phyloP scores from a whole-genome alignment of 2,888 invertebrate species.

The Apamea monoglypha region DNA sequence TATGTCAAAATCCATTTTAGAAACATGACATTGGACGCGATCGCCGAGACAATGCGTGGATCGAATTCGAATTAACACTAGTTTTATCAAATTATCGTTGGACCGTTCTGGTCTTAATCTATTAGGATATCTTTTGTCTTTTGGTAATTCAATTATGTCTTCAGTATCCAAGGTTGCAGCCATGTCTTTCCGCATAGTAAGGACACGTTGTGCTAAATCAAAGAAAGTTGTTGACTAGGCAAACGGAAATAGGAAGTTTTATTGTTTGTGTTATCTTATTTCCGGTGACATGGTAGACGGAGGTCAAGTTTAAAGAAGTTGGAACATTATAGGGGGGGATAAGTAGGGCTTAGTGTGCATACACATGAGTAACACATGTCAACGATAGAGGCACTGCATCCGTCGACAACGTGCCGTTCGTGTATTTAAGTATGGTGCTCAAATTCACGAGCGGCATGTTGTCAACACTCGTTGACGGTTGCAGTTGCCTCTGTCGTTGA shows the following conservation, averaged over 20 bases:
- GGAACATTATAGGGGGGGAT: slow-evolving; percentile 9
- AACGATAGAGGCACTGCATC: neutral
- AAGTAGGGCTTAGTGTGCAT: neutral
- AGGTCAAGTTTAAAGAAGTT: slow-evolving; percentile 77
- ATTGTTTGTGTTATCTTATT: slow-evolving; percentile 74
- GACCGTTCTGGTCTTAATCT: slow-evolving; percentile 61
- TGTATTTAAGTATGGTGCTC: no score
- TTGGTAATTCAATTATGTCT: slow-evolving; percentile 59
- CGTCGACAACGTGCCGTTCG: neutral
- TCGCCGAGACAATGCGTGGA: slow-evolving; percentile 79
- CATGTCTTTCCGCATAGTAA: slow-evolving; percentile 67
- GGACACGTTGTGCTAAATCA: slow-evolving; percentile 64
- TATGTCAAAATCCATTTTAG: slow-evolving; percentile 76
- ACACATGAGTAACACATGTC: neutral
- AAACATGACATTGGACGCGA: slow-evolving; percentile 83
- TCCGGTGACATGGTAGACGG: slow-evolving; percentile 75
- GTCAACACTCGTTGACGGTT: no score
- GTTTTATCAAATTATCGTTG: slow-evolving; percentile 63
- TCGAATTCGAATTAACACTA: slow-evolving; percentile 78
- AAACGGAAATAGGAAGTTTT: slow-evolving; percentile 83
- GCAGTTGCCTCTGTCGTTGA: no score
- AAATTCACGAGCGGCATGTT: no score
- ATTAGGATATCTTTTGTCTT: slow-evolving; percentile 67
- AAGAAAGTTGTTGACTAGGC: slow-evolving; percentile 83
- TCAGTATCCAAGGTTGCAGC: slow-evolving; percentile 56